Conservation (phyloP, 2,888 invertebrate genomes). For the Amblyjoppa fuscipennis region DNA sequence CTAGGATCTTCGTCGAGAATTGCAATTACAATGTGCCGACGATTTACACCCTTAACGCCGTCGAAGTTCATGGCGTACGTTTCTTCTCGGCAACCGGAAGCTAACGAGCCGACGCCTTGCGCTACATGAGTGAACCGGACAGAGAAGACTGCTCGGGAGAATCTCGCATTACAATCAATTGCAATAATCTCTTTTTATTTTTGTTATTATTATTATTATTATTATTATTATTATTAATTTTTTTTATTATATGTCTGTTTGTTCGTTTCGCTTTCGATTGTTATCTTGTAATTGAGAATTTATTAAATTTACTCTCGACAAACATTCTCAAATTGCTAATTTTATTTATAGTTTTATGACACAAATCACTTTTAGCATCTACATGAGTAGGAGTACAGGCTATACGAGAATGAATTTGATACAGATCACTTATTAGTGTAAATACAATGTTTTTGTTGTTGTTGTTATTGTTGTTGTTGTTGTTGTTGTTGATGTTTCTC, state of each 20-base stretch:
- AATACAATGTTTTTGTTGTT: conserved; percentile 79
- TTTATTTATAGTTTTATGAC: conserved; percentile 85
- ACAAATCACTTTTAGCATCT: conserved; percentile 85
- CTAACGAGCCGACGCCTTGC: conserved; percentile 65
- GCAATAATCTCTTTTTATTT: not conserved
- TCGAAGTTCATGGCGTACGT: conserved; percentile 77
- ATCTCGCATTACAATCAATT: not conserved
- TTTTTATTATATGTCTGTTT: no score
- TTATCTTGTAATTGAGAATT: not conserved
- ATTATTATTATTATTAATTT: no score
- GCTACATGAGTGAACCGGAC: conserved; percentile 51
- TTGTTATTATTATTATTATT: not conserved
- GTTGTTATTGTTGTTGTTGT: conserved; percentile 12
- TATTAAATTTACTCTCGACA: conserved; percentile 69
- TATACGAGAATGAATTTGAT: conserved; percentile 85
- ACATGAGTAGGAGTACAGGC: conserved; percentile 85
- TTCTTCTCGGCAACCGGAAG: conserved; percentile 77
- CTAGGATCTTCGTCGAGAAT: conserved; percentile 75
- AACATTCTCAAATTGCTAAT: conserved; percentile 84
- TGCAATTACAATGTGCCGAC: conserved; percentile 77
- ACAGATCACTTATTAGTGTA: conserved; percentile 85
- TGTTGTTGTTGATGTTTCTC: conserved; percentile 73
- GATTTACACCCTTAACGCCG: conserved; percentile 79
- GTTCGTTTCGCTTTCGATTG: not conserved
- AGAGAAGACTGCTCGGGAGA: conserved; percentile 42